Evolutionary conservation across 2,888 invertebrate species (phyloP), one percentile per base, ranked within the genome.

Genomic region (Drosophila pegasa): DNA sequence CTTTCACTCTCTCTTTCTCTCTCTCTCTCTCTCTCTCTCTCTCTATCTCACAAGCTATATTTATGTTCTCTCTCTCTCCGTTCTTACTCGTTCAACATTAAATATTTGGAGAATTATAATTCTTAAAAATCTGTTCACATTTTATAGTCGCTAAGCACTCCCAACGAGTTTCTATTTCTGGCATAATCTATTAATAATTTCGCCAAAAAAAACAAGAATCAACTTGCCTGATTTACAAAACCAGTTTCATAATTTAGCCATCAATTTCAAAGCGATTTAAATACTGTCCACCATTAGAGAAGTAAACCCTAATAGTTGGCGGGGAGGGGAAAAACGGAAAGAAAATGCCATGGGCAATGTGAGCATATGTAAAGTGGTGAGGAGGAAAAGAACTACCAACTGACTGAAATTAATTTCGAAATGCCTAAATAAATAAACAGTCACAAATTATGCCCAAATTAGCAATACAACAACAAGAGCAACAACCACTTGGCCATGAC

Each of bases 361-460:
- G 79, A 85, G 75, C 90, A 90, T 90, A 85, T 90, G 90, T 80
- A 88, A 51, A 65, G 18, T 48, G 56, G 20, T 55, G 25, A 33
- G 78, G 83, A 81, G 60, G 56, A 55, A 73, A 74, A 75, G 73
- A 82, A 78, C 80, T 75, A 58, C 75, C 81, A 67, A 50, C 51
- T 60, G 71, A 82, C 48, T 56, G 75, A 84, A 89, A 89, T 90
- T 82, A 86, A 86, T 86, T 89, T 71, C 61, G 60, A 75, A 63
- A 74, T 57, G 66, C 74, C 68, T 66, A 79, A 89, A 86, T 82
- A 86, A 86, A 86, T 86, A 85, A 87, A 86, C 80, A 84, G 82
- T 85, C 80, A 81, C 89, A 90, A 90, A 89, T 90, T 91, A 89
- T 88, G 82, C 60, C 84, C 90, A 91, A 90, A 90, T 91, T 90